A percentile compares a stretch with the other conserved stretches of the same genome.
Evolutionary conservation across 1,140 invertebrate genomes (phyloP).

Genomic region (Drosophila neocordata): DNA sequence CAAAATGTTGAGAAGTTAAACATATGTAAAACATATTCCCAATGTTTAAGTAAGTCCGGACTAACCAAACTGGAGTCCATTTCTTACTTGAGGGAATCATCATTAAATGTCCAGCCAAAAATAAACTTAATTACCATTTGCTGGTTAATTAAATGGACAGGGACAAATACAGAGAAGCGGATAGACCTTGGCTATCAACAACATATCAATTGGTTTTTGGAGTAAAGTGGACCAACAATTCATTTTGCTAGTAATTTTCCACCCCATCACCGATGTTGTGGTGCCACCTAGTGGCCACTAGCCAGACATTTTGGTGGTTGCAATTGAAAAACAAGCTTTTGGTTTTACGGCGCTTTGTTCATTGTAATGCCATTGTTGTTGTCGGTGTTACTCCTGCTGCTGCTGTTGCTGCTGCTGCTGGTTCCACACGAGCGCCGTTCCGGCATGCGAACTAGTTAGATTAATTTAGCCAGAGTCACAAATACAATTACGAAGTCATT

Average conservation of each 20-base stretch:
- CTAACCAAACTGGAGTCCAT: neutral
- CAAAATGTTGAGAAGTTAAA: neutral
- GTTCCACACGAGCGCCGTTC: slow-evolving; percentile 69
- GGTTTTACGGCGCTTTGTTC: slow-evolving; percentile 74
- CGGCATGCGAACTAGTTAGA: slow-evolving; percentile 77
- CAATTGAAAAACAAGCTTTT: slow-evolving; percentile 78
- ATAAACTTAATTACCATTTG: slow-evolving; percentile 57
- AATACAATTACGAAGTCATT: slow-evolving; percentile 79
- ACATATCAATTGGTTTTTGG: slow-evolving; percentile 60
- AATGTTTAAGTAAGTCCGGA: too few species aligned
- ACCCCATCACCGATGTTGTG: slow-evolving; percentile 32
- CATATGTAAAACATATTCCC: neutral
- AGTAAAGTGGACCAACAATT: slow-evolving; percentile 13
- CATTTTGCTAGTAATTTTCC: slow-evolving; percentile 49
- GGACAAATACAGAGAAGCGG: neutral
- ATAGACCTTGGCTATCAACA: slow-evolving; percentile 28
- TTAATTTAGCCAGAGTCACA: slow-evolving; percentile 75
- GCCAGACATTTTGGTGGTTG: slow-evolving; percentile 9
- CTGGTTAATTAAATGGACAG: slow-evolving; percentile 53
- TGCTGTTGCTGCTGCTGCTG: slow-evolving; percentile 39
- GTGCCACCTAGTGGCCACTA: slow-evolving; percentile 1
- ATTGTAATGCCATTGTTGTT: slow-evolving; percentile 18
- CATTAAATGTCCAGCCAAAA: slow-evolving; percentile 35
- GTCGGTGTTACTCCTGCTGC: slow-evolving; percentile 1
- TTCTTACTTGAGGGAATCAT: neutral